phyloP scores from a whole-genome alignment of 1,140 invertebrate genomes.

The Drosophila grimshawi region DNA sequence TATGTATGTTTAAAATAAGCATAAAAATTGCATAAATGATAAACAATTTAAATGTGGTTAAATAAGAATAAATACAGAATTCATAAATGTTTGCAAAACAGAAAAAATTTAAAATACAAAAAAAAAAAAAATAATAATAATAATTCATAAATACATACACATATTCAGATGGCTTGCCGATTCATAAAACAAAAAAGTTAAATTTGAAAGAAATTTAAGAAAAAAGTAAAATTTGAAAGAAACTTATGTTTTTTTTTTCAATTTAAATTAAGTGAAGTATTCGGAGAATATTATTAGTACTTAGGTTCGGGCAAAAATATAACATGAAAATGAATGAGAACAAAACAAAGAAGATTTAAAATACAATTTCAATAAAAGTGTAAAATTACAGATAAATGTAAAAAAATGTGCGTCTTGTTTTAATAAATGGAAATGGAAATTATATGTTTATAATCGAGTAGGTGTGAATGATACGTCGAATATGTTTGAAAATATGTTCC shows the following conservation, averaged over 20 bases:
- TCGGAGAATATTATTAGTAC: background rate
- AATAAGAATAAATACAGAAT: constrained; percentile 3
- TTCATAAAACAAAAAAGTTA: background rate
- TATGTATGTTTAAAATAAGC: constrained; percentile 17
- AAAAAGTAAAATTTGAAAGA: background rate
- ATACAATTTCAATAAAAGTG: constrained; percentile 4
- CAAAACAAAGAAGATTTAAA: background rate
- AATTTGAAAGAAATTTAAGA: background rate
- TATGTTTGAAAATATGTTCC: no score
- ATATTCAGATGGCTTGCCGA: background rate
- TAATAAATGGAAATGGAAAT: no score
- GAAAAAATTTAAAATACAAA: background rate
- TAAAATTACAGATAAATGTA: background rate
- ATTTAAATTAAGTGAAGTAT: constrained; percentile 2
- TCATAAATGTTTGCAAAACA: constrained; percentile 9
- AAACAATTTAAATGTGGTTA: constrained; percentile 27
- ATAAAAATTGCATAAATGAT: constrained; percentile 5
- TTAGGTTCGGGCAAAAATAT: background rate
- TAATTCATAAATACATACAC: background rate
- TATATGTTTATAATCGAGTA: no score
- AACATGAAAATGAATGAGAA: background rate
- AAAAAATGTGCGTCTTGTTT: background rate
- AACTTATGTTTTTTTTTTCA: constrained; percentile 3
- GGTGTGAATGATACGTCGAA: no score
- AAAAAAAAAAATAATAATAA: constrained; percentile 1